Conservation (phyloP, 1,140 invertebrate species). For the Mizuhopecten yessoensis region DNA sequence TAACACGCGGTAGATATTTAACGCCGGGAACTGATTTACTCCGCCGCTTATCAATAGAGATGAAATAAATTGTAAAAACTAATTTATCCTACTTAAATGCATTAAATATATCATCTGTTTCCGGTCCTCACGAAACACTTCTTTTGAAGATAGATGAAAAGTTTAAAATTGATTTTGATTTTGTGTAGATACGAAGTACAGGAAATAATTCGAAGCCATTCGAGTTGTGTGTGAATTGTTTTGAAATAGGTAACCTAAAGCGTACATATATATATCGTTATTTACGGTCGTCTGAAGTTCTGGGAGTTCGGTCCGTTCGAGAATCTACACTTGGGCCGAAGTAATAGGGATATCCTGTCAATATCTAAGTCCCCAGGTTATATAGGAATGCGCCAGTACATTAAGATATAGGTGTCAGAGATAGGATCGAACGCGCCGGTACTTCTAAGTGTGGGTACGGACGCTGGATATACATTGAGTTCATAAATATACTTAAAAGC, state of each 20-base stretch:
- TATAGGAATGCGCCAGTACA: background rate
- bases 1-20: background rate
- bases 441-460: background rate
- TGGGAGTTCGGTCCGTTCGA: too few species aligned
- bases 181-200: background rate
- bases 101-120: background rate
- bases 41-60: background rate
- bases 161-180: conserved; percentile 29
- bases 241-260: too few species aligned
- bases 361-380: background rate
- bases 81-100: background rate
- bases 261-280: too few species aligned
- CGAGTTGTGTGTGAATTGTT: too few species aligned
- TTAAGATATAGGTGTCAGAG: background rate
- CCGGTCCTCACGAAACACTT: background rate
- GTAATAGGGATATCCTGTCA: conserved; percentile 3
- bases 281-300: too few species aligned
- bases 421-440: conserved; percentile 22
- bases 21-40: background rate
- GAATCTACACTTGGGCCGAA: background rate
- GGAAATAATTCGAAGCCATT: background rate
- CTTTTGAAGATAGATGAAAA: conserved; percentile 26
- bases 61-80: background rate
- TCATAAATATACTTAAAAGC: background rate
- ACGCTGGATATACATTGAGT: background rate